Evolutionary conservation across 2,113 vertebrate genomes (phyloP).

Genomic region (Eptesicus fuscus): DNA sequence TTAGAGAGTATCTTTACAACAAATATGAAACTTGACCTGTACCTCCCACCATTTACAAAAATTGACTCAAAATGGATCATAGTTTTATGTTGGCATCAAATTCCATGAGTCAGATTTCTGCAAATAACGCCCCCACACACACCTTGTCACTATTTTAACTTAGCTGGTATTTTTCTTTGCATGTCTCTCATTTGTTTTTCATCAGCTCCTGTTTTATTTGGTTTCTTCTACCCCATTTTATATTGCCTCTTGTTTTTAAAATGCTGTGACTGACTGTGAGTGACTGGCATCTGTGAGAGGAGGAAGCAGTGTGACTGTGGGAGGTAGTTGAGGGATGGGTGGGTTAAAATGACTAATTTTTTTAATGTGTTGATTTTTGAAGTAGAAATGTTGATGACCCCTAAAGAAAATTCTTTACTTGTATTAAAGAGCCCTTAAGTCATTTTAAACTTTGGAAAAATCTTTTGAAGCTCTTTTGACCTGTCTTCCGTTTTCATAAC

Average conservation of each 20-base stretch:
- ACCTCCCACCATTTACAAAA: background rate
- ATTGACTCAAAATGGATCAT: background rate
- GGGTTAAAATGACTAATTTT: conserved; percentile 32
- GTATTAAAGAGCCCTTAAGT: background rate
- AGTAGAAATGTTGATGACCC: conserved; percentile 41
- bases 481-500: background rate
- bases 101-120: background rate
- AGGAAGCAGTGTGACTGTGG: background rate
- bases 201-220: background rate
- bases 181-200: background rate
- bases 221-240: background rate
- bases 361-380: conserved; percentile 54
- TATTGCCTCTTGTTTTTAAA: conserved; percentile 14
- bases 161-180: conserved; percentile 18
- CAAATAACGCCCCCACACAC: background rate
- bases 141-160: background rate
- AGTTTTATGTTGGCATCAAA: background rate
- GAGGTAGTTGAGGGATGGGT: conserved; percentile 43
- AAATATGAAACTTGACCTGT: background rate
- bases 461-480: conserved; percentile 1
- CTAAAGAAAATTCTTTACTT: conserved; percentile 43
- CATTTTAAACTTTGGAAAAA: background rate
- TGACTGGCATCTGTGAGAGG: conserved; percentile 41
- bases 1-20: background rate
- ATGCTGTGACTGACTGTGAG: background rate